Evolutionary conservation across 2,888 invertebrate genomes (phyloP), one percentile per base, ranked within the genome.

Genomic region (Drosophila merina): DNA sequence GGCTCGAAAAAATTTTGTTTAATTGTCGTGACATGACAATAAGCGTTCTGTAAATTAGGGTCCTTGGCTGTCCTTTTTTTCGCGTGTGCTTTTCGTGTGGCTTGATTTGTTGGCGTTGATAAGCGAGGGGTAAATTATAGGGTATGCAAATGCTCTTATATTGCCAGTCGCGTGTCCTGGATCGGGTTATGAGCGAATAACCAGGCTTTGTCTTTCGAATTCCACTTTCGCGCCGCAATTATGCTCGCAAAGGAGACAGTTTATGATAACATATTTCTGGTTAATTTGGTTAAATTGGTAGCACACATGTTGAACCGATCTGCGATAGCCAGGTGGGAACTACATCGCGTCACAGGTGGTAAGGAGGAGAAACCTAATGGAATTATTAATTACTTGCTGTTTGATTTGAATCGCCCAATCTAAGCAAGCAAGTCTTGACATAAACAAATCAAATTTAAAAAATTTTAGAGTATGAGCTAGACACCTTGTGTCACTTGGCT

Each of bases 11-110:
- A 50, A 69, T 60, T 38, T 55, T 44, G 77, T 84, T 84, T 84
- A 84, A 84, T 84, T 84, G 84, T 84, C 81, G 79, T 84, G 85
- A 84, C 85, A 81, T 68, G 77, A 77, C 86, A 86, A 77, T 76
- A 84, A 86, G 76, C 73, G 69, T 58, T 71, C 77, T 72, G 72
- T 69, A 79, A 79, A 76, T 79, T 76, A 85, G 82, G 85, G 85
- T 81, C 75, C 72, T 72, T 60, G 38, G 38, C 66, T 66, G 64
- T 67, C 58, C 49, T 26, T 56, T 40, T 40, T 76, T 77, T 72
- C 47, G 80, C 73, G 72, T 78, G 74, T 73, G 57, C 67, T 77
- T 69, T 42, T 77, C 73, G 73, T 78, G 76, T 72, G 59, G 70
- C 68, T 70, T 78, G 84, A 86, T 86, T 86, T 86, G 63, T 85